Conservation (phyloP, 2,797 vertebrate species). For the Brachymystax lenok region DNA sequence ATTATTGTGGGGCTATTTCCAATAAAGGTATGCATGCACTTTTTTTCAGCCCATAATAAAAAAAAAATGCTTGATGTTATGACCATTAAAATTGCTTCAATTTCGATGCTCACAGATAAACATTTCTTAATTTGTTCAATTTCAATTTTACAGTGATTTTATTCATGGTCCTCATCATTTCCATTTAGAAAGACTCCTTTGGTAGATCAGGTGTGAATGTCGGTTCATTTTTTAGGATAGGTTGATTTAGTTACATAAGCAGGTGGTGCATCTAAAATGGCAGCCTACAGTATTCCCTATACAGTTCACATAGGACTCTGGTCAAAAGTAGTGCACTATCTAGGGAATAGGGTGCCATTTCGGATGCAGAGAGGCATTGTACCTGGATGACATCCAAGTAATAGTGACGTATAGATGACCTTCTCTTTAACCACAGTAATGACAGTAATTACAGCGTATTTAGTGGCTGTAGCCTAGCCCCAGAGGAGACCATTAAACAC, state of each 20-base stretch:
- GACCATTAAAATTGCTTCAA: not conserved
- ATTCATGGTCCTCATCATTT: no score
- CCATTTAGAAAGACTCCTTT: no score
- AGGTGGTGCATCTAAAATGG: not conserved
- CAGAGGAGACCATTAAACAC: slow-evolving; percentile 57
- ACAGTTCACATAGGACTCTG: not conserved
- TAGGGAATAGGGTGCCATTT: not conserved
- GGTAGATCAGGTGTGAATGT: no score
- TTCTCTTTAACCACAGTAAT: slow-evolving; percentile 58
- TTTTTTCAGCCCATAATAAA: not conserved
- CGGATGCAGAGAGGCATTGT: not conserved
- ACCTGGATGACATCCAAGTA: not conserved
- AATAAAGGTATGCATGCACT: not conserved
- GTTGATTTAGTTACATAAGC: not conserved
- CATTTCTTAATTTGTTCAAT: not conserved
- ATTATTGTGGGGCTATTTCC: not conserved
- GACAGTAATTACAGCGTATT: slow-evolving; percentile 51
- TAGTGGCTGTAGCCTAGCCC: slow-evolving; percentile 45
- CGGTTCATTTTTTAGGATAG: not conserved
- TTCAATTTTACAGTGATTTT: not conserved
- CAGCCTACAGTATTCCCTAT: not conserved
- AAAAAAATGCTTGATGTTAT: not conserved
- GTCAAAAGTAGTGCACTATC: not conserved
- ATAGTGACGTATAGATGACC: slow-evolving; percentile 45
- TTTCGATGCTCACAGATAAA: not conserved